Evolutionary conservation across 2,113 vertebrate species (phyloP).

Genomic region (Strigops habroptila): DNA sequence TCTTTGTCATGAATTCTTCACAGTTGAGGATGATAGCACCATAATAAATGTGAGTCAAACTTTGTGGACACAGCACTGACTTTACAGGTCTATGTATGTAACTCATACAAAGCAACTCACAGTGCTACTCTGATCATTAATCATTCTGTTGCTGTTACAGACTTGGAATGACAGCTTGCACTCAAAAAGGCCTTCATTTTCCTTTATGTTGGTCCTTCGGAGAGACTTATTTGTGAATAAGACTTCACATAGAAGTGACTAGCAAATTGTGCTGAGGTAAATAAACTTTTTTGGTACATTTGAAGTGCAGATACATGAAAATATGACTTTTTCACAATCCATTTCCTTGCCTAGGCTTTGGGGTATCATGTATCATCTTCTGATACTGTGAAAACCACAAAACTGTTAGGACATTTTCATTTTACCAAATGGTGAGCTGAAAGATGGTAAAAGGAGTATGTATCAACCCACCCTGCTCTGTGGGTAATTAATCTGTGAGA

Average conservation of each 20-base stretch:
- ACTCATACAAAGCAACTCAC: neutral
- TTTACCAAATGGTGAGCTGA: neutral
- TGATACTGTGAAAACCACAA: neutral
- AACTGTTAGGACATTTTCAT: neutral
- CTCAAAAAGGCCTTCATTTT: neutral
- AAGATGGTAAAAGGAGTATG: neutral
- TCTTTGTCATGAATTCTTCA: neutral
- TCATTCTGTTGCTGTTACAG: neutral
- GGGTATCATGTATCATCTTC: neutral
- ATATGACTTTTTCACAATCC: neutral
- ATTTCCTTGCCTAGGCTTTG: neutral
- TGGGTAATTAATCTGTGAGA: neutral
- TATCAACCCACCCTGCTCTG: neutral
- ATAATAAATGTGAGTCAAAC: neutral
- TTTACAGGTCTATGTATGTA: neutral
- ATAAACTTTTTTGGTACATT: neutral
- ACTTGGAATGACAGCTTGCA: neutral
- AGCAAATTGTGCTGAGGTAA: neutral
- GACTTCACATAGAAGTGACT: neutral
- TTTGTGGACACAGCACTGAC: neutral
- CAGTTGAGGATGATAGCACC: neutral
- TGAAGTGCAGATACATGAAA: neutral
- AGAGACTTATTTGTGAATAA: neutral
- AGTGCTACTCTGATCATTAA: neutral
- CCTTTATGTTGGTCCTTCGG: neutral